phyloP scores from a whole-genome alignment of 2,888 invertebrate genomes.

The Eupithecia dodoneata region DNA sequence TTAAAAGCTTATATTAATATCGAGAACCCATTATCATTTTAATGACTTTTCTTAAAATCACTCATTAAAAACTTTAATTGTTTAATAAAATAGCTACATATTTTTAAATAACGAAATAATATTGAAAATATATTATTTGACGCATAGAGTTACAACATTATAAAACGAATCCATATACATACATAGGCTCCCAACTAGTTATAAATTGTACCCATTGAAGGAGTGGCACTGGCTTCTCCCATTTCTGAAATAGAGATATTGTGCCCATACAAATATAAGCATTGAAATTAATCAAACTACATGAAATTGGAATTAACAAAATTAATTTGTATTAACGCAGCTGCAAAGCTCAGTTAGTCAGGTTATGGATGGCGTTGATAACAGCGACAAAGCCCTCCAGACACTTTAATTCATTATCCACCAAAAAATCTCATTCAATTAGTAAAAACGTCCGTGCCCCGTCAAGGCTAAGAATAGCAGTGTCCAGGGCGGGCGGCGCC shows the following conservation, averaged over 20 bases:
- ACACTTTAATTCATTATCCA: slow-evolving; percentile 37
- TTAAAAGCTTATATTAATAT: slow-evolving; percentile 24
- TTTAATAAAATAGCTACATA: not conserved
- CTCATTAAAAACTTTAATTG: not conserved
- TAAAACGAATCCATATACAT: not conserved
- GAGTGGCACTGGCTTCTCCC: not conserved
- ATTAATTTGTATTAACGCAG: not conserved
- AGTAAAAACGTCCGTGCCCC: slow-evolving; percentile 52
- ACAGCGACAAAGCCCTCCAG: slow-evolving; percentile 11
- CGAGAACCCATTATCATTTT: slow-evolving; percentile 1
- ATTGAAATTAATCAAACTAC: not conserved
- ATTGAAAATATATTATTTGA: not conserved
- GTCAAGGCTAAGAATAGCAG: slow-evolving; percentile 49
- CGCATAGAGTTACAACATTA: not conserved
- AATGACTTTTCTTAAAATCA: slow-evolving; percentile 1
- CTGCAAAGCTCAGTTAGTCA: not conserved
- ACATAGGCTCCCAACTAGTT: not conserved
- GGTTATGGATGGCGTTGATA: slow-evolving; percentile 5
- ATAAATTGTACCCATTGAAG: not conserved
- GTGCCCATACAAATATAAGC: not conserved
- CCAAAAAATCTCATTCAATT: slow-evolving; percentile 56
- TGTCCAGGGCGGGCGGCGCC: slow-evolving; percentile 49
- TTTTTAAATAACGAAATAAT: not conserved
- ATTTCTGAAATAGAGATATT: not conserved
- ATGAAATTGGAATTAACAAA: not conserved